Evolutionary conservation across 2,888 invertebrate species (phyloP).

Genomic region (Leptinotarsa rubiginosa): DNA sequence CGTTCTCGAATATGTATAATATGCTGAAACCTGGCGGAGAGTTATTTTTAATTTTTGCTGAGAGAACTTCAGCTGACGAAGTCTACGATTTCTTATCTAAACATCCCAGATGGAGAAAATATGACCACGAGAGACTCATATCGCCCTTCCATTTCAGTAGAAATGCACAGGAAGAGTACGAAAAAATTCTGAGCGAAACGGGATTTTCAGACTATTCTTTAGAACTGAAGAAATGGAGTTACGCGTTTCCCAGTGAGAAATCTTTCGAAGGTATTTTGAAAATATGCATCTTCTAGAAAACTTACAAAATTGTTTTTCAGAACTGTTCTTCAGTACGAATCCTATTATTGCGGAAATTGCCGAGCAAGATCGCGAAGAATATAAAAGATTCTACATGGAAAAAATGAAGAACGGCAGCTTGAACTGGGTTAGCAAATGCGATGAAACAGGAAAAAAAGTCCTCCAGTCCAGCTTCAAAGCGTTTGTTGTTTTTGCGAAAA

Average conservation of each 20-base stretch:
- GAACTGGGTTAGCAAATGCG: slow-evolving; percentile 24
- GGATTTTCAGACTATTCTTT: slow-evolving; percentile 27
- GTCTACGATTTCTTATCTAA: slow-evolving; percentile 28
- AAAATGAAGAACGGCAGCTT: slow-evolving; percentile 28
- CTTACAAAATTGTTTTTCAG: slow-evolving; percentile 23
- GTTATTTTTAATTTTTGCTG: slow-evolving; percentile 73
- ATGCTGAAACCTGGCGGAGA: slow-evolving; percentile 77
- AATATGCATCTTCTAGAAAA: not conserved
- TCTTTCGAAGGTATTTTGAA: slow-evolving; percentile 21
- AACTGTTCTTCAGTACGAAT: slow-evolving; percentile 27
- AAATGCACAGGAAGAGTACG: slow-evolving; percentile 21
- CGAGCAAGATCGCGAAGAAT: slow-evolving; percentile 31
- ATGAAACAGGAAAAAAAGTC: slow-evolving; percentile 16
- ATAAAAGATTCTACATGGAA: slow-evolving; percentile 23
- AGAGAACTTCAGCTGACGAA: slow-evolving; percentile 30
- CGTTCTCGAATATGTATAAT: slow-evolving; percentile 74
- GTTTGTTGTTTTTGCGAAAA: slow-evolving; percentile 21
- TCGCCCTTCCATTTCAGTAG: slow-evolving; percentile 27
- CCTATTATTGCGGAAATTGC: slow-evolving; percentile 28
- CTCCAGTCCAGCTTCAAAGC: slow-evolving; percentile 20
- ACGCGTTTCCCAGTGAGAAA: slow-evolving; percentile 24
- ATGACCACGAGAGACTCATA: slow-evolving; percentile 32
- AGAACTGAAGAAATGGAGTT: slow-evolving; percentile 15
- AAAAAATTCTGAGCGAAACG: slow-evolving; percentile 20
- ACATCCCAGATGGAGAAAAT: slow-evolving; percentile 36